These are phyloP conservation scores for Esox niger DNA, from an alignment of 2,113 vertebrate genomes.

Conservation along the genomic window DNA sequence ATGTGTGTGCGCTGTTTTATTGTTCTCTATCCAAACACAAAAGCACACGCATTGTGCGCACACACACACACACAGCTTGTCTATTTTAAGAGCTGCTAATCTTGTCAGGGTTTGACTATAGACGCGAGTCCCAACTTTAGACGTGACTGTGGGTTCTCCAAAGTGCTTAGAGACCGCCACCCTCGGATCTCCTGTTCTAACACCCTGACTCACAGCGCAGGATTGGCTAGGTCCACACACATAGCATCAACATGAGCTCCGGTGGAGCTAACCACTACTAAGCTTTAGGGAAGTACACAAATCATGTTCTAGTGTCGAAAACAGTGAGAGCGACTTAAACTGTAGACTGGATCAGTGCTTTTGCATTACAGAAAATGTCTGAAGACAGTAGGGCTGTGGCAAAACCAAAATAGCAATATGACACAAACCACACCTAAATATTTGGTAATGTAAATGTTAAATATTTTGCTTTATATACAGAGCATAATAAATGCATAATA, in stretches of 20 bases:
- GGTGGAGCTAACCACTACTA: neutral
- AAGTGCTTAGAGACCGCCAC: neutral
- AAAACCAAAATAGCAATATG: too few relatives aligned
- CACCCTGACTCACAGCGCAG: too few relatives aligned
- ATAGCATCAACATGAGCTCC: neutral
- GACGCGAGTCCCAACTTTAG: neutral
- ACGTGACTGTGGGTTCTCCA: neutral
- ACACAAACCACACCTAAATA: too few relatives aligned
- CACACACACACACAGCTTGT: neutral
- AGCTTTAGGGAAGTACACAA: neutral
- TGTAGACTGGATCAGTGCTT: too few relatives aligned
- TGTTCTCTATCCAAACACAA: conserved; percentile 1
- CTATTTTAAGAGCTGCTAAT: neutral
- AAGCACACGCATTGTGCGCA: neutral
- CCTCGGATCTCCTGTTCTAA: too few relatives aligned
- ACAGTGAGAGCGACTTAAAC: neutral
- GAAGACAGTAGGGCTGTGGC: too few relatives aligned
- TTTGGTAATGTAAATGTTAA: too few relatives aligned
- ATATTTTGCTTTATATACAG: too few relatives aligned
- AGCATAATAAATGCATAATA: too few relatives aligned
- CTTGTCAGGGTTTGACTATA: neutral
- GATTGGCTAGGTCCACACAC: neutral
- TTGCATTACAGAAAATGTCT: too few relatives aligned
- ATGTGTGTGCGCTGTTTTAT: neutral
- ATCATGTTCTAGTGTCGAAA: neutral